Conservation (phyloP, 1,140 invertebrate species). For the Phenacoccus solenopsis region DNA sequence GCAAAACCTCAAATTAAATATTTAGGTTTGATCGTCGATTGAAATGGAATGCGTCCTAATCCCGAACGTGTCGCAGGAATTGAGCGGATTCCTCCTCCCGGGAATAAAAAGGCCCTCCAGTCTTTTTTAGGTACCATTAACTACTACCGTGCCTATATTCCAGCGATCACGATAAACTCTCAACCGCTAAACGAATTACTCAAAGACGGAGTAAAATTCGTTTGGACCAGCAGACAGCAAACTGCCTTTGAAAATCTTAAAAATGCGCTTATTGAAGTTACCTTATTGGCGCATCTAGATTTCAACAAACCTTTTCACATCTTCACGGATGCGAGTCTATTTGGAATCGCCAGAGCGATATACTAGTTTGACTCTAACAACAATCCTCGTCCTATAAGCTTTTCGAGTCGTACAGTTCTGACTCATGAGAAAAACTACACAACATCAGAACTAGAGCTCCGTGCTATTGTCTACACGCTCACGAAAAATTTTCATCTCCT, state of each 20-base stretch:
- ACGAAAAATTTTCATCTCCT: not conserved
- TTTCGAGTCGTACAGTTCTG: not conserved
- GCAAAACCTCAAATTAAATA: slow-evolving; percentile 30
- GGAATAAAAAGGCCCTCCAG: slow-evolving; percentile 31
- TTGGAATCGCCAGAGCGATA: not conserved
- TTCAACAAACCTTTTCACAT: not conserved
- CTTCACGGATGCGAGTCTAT: not conserved
- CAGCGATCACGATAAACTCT: slow-evolving; percentile 32
- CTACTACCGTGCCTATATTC: slow-evolving; percentile 33
- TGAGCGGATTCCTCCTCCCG: slow-evolving; percentile 29
- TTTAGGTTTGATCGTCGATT: slow-evolving; percentile 31
- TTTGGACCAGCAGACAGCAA: slow-evolving; percentile 8
- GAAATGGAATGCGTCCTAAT: slow-evolving; percentile 32
- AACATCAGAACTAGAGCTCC: not conserved
- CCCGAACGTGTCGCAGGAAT: slow-evolving; percentile 33
- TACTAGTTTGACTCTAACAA: not conserved
- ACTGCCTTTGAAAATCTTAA: slow-evolving; percentile 9
- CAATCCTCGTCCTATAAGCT: not conserved
- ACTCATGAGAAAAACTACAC: not conserved
- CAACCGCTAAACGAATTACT: slow-evolving; percentile 24
- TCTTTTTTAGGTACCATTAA: slow-evolving; percentile 33
- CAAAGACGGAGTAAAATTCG: slow-evolving; percentile 21
- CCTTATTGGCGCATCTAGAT: not conserved
- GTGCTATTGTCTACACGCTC: not conserved
- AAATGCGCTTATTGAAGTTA: not conserved